Conservation (phyloP, 2,113 vertebrate species). For the Leuciscus idus region DNA sequence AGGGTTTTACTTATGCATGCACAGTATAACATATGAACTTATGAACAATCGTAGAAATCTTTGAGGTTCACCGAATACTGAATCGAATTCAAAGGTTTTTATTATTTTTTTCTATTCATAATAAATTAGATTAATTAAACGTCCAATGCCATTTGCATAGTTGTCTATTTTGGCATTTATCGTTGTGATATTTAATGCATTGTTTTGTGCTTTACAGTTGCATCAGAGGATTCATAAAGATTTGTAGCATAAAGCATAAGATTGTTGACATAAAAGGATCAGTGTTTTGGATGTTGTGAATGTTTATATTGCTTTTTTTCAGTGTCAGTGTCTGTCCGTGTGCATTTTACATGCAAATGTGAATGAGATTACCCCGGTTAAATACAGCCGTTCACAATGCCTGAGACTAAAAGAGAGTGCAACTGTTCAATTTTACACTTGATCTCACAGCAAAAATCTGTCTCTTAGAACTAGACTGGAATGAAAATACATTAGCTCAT, state of each 20-base stretch:
- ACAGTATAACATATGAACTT: not conserved
- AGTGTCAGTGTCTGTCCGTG: not conserved
- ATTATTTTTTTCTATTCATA: not conserved
- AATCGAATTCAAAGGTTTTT: not conserved
- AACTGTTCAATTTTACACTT: constrained; percentile 41
- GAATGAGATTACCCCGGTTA: constrained; percentile 4
- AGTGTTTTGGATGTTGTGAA: not conserved
- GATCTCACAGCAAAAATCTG: constrained; percentile 29
- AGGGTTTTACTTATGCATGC: not conserved
- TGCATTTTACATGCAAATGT: not conserved
- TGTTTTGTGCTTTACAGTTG: not conserved
- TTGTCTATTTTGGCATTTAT: not conserved
- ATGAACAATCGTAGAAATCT: not conserved
- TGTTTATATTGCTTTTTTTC: not conserved
- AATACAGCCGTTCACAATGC: not conserved
- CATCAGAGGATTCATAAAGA: not conserved
- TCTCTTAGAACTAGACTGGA: not conserved
- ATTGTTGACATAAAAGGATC: not conserved
- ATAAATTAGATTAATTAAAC: not conserved
- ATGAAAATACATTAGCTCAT: not conserved
- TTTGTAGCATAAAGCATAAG: not conserved
- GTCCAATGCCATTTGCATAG: not conserved
- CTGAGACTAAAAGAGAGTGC: constrained; percentile 3
- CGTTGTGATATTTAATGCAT: not conserved
- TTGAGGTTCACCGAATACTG: not conserved